These are phyloP conservation scores for Tenodera sinensis DNA, from an alignment of 2,888 invertebrate species.

Conservation along the genomic window DNA sequence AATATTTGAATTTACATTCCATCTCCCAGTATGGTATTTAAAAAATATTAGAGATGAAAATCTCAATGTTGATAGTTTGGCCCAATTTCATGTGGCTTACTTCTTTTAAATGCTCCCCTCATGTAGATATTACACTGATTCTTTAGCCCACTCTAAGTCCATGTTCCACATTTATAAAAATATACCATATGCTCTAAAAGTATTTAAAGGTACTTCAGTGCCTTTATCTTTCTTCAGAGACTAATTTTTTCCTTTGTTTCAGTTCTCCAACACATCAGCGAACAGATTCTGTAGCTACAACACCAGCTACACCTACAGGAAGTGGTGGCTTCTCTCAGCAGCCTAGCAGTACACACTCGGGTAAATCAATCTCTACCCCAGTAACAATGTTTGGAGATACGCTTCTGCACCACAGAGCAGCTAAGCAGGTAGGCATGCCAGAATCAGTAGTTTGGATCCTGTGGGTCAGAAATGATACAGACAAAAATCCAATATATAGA, in stretches of 20 bases:
- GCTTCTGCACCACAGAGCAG: slow-evolving; percentile 51
- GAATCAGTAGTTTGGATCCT: not conserved
- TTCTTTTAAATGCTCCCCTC: no score
- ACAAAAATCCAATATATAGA: not conserved
- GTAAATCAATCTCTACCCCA: slow-evolving; percentile 25
- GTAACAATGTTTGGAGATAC: slow-evolving; percentile 70
- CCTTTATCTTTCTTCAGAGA: slow-evolving; percentile 34
- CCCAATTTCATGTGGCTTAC: no score
- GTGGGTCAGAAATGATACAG: not conserved
- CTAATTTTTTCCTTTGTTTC: slow-evolving; percentile 37
- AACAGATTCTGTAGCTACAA: slow-evolving; percentile 10
- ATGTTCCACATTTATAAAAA: no score
- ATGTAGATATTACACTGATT: not conserved
- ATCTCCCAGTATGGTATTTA: no score
- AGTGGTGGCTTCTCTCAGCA: slow-evolving; percentile 19
- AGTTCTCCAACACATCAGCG: slow-evolving; percentile 27
- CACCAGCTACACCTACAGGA: slow-evolving; percentile 25
- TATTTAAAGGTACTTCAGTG: no score
- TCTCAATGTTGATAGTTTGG: no score
- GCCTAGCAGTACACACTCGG: slow-evolving; percentile 15
- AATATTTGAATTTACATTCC: no score
- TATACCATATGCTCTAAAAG: no score
- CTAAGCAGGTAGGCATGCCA: slow-evolving; percentile 46
- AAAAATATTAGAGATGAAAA: no score
- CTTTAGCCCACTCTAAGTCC: slow-evolving; percentile 28